Evolutionary conservation across 2,113 vertebrate species (phyloP).

Genomic region (Malaclemys terrapin): DNA sequence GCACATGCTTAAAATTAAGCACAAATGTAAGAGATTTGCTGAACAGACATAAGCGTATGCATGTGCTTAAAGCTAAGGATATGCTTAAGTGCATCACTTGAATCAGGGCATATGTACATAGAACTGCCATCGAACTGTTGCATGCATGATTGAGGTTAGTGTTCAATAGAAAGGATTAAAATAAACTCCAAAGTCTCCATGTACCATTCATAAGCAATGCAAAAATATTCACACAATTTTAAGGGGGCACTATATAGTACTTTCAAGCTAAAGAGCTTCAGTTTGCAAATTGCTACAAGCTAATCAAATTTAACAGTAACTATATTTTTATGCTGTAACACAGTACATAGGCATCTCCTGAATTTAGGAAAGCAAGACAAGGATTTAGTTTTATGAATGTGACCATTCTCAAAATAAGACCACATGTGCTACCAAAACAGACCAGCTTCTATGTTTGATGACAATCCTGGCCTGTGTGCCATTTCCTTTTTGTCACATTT

Average conservation of each 20-base stretch:
- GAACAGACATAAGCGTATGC: not conserved
- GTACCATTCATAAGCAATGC: not conserved
- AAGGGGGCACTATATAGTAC: fast-evolving
- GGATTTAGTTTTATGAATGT: not conserved
- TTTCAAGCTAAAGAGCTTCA: not conserved
- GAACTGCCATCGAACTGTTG: not conserved
- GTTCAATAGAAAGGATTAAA: not conserved
- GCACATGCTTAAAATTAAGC: not conserved
- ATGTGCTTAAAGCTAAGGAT: not conserved
- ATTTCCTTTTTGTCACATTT: not conserved
- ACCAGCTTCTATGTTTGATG: not conserved
- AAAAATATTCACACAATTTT: not conserved
- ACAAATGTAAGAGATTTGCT: not conserved
- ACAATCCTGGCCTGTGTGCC: not conserved
- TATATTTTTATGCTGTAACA: not conserved
- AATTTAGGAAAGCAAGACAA: not conserved
- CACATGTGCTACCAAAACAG: not conserved
- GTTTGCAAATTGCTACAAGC: not conserved
- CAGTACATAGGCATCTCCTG: fast-evolving
- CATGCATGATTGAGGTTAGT: not conserved
- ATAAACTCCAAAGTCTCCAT: not conserved
- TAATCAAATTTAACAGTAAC: not conserved
- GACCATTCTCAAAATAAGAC: not conserved
- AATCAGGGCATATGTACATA: not conserved
- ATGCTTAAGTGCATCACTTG: not conserved